Evolutionary conservation across 2,888 invertebrate genomes (phyloP), one percentile per base, ranked within the genome.

Genomic region (Philereme vetulata): DNA sequence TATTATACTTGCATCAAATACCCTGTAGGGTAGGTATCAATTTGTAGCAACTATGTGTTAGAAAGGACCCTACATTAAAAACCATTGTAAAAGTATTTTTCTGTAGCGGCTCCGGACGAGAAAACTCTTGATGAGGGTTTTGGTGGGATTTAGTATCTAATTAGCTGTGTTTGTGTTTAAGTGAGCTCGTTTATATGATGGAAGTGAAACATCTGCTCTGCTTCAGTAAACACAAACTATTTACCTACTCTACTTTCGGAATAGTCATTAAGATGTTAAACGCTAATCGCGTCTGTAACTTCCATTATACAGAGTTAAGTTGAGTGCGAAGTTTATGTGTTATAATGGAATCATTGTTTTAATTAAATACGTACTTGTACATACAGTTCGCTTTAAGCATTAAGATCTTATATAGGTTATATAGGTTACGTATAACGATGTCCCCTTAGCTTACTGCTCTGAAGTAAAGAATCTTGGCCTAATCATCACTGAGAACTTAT

Each of bases 91-190:
- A 51, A 48, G 60, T 48, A 55, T 49, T 58, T 53, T 48, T 38
- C 44, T 43, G 55, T 62, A 43, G 47, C 47, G 51, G 49, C 56
- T 47, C 44, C 51, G 38, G 45, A 21, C 35, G 40, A 50, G 40
- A 47, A 46, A 44, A 60, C 56, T 10, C 52, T 53, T 64, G 60
- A 60, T 47, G 57, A 64, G 57, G 64, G 56, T 60, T 52, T 51
- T 34, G 21, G 48, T 43, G 54, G 64, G 51, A 64, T 64, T 64
- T 64, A 64, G 55, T 60, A 55, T 55, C 51, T 51, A 58, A 64
- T 60, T 62, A 64, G 57, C 49, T 52, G 46, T 21, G 60, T 60
- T 58, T 56, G 54, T 60, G 35, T 48, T 48, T 52, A 58, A 58
- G 46, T 50, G 46, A 10, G 49, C 45, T 59, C 56, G 52, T 52